Base-by-base conservation (phyloP, 2,888 invertebrate genomes). In the Molanna angustata region DNA sequence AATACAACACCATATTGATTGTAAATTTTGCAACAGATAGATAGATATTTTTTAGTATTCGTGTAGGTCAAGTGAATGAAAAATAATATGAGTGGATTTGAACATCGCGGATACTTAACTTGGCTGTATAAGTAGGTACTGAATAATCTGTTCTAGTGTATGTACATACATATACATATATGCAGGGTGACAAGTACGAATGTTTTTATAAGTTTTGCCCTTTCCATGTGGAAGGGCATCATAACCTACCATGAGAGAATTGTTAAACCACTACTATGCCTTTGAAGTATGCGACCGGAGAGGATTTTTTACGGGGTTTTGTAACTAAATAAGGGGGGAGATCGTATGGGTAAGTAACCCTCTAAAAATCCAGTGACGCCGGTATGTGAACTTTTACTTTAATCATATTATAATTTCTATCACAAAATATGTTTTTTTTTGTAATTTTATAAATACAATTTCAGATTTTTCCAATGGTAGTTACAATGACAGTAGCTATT, bases 61-160 rank as follows among this genome's bases (percentile, higher is more conserved):
- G n/a, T n/a, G n/a, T n/a, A n/a, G n/a, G n/a, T n/a, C n/a, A 19
- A 46, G 17, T 43, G 51, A 48, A 48, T 52, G 45, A 43, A 48
- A 57, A 49, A 49, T 31, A 49, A 21, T 22, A 44, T 51, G 53
- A 58, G 52, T 56, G 55, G 58, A 58, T 56, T 53, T 45, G 45
- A 52, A 53, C 51, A 50, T 48, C 27, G 50, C 52, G 45, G 43
- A 44, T 50, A 52, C 56, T 57, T 51, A 54, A 39, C 47, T 54
- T 44, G 46, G 46, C 27, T 44, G 48, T 48, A 57, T 57, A 48
- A 50, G 41, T 54, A 57, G 48, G 49, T 39, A n/a, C n/a, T n/a
- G n/a, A n/a, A n/a, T n/a, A n/a, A n/a, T n/a, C n/a, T n/a, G n/a
- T n/a, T n/a, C n/a, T n/a, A n/a, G n/a, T n/a, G n/a, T n/a, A n/a